A percentile compares a stretch with the other conserved stretches of the same genome.
phyloP scores from a whole-genome alignment of 2,113 vertebrate species.

The Dendrocopos noguchii region DNA sequence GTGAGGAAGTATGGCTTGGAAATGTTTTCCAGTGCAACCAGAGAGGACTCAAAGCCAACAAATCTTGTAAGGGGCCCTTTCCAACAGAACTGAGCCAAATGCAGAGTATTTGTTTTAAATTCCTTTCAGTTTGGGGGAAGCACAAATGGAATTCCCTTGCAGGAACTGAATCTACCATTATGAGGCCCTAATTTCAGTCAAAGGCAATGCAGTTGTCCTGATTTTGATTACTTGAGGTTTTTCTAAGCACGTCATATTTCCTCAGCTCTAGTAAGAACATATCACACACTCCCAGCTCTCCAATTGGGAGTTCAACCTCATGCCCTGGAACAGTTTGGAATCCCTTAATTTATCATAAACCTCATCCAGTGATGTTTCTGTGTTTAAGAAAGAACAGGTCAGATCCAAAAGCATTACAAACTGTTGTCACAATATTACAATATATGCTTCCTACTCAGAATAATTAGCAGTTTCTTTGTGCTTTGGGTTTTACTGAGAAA shows the following conservation, averaged over 20 bases:
- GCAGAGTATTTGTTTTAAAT: background rate
- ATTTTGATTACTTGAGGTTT: background rate
- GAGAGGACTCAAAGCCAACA: background rate
- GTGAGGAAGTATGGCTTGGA: background rate
- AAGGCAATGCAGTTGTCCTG: background rate
- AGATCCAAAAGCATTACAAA: background rate
- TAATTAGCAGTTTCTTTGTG: background rate
- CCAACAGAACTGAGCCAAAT: background rate
- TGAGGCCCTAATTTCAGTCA: background rate
- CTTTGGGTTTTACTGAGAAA: background rate
- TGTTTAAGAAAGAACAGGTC: background rate
- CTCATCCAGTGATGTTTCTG: background rate
- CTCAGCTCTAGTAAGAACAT: background rate
- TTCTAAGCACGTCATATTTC: background rate
- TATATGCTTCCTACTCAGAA: background rate
- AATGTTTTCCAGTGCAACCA: background rate
- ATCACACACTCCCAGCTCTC: background rate
- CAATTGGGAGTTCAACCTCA: background rate
- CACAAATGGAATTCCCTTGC: background rate
- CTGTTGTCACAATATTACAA: background rate
- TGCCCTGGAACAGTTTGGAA: background rate
- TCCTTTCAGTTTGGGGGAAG: background rate
- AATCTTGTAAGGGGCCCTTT: background rate
- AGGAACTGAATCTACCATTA: background rate
- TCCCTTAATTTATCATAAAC: background rate